Conservation (phyloP, 2,113 vertebrate species). For the Eudorcas thomsonii region DNA sequence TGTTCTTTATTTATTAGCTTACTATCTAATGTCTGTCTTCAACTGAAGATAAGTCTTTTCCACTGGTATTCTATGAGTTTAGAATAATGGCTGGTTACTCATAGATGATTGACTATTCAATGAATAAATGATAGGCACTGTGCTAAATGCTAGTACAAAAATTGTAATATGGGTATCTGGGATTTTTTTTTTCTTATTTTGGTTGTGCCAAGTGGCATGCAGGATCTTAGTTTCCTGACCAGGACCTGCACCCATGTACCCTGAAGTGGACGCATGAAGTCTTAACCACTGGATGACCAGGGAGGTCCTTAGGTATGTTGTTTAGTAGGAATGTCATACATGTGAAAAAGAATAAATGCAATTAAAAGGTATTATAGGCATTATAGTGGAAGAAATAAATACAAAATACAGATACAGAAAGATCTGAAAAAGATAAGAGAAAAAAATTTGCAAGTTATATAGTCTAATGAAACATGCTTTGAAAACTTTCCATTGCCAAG, state of each 20-base stretch:
- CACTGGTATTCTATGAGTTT: background rate
- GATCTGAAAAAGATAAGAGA: background rate
- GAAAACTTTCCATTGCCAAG: background rate
- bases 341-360: background rate
- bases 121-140: background rate
- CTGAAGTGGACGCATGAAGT: background rate
- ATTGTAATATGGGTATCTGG: background rate
- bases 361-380: background rate
- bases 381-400: slow-evolving; percentile 8
- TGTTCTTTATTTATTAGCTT: slow-evolving; percentile 2
- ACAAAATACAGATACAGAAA: background rate
- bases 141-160: background rate
- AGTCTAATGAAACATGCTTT: background rate
- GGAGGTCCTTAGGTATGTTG: background rate
- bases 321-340: background rate
- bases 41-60: background rate
- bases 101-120: background rate
- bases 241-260: background rate
- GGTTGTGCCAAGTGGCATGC: background rate
- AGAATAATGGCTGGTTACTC: background rate
- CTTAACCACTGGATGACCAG: background rate
- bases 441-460: background rate
- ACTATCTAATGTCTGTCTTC: background rate
- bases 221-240: background rate
- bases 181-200: background rate